Evolutionary conservation across 2,113 vertebrate species (phyloP), one percentile per base, ranked within the genome.

Genomic region (Blennius ocellaris): DNA sequence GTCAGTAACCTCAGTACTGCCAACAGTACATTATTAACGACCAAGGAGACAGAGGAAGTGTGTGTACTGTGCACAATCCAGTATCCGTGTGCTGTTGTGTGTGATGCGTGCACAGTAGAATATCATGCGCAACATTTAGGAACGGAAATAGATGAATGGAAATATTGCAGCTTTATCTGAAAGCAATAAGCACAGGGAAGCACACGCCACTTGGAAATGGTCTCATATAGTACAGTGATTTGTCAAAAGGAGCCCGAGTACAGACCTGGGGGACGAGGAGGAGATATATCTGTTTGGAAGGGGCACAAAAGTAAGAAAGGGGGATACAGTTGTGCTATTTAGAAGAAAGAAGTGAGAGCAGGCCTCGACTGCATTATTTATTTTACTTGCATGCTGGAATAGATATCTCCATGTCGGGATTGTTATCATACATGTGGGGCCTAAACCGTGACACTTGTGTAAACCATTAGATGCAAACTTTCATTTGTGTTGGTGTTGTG

Each of bases 111-210:
- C 21, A 30, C 21, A 30, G 21, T 30, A 30, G 21, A 30, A 30
- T 2, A 37, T 48, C 14, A 43, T 15, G 12, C 59, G 45, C 43
- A n/a, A 3, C 74, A 82, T 84, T 54, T 45, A 81, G 51, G n/a
- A 78, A 71, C 71, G 77, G 83, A 89, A 92, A 86, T 84, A 80
- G 76, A 90, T 59, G 39, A 84, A 86, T 85, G 86, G 83, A 90
- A 90, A 89, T 90, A 88, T 90, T 84, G 78, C 82, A 50, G 73
- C 73, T 92, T 89, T 92, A 92, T 89, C 89, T 85, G 80, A 89
- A 90, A 89, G 78, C 88, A 90, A 90, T 91, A 92, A 89, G 68
- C 61, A 82, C 48, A 58, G 75, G 87, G 86, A 89, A 84, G 80
- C 55, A 74, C 49, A 73, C 58, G 21, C 73, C 17, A 0, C 55